Evolutionary conservation across 1,140 invertebrate species (phyloP).

Genomic region (Brachionus sp.): DNA sequence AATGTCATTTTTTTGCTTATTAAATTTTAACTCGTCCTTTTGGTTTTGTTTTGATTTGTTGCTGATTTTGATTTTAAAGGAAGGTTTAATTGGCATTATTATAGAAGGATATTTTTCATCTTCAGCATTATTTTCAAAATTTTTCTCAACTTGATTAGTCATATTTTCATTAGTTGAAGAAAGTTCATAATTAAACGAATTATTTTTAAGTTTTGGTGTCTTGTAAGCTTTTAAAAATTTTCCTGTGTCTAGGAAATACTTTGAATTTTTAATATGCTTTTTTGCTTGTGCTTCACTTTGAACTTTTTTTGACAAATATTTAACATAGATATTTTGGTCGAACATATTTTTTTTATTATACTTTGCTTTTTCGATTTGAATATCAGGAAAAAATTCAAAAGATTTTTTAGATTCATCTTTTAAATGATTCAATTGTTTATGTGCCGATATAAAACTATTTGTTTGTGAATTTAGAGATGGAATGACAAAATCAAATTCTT

Average conservation of each 20-base stretch:
- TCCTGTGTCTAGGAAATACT: not conserved
- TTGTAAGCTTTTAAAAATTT: not conserved
- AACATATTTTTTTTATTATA: constrained; percentile 7
- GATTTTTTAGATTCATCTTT: constrained; percentile 35
- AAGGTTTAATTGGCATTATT: constrained; percentile 15
- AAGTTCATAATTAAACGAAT: not conserved
- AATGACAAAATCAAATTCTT: constrained; percentile 28
- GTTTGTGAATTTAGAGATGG: not conserved
- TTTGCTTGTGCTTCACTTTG: not conserved
- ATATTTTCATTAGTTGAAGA: constrained; percentile 5
- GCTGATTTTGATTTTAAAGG: not conserved
- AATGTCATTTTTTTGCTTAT: not conserved
- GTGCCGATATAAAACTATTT: constrained; percentile 4
- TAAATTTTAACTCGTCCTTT: not conserved
- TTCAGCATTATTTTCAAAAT: not conserved
- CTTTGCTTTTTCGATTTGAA: constrained; percentile 10
- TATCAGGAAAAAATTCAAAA: constrained; percentile 25
- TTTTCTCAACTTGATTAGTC: not conserved
- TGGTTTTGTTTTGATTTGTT: not conserved
- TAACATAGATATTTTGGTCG: not conserved
- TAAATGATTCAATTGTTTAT: not conserved
- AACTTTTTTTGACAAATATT: not conserved
- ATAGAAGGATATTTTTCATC: not conserved
- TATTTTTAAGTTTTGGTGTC: not conserved
- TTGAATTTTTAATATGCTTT: not conserved